Conservation (phyloP, 2,888 invertebrate genomes). For the Drosophila nigricruria region DNA sequence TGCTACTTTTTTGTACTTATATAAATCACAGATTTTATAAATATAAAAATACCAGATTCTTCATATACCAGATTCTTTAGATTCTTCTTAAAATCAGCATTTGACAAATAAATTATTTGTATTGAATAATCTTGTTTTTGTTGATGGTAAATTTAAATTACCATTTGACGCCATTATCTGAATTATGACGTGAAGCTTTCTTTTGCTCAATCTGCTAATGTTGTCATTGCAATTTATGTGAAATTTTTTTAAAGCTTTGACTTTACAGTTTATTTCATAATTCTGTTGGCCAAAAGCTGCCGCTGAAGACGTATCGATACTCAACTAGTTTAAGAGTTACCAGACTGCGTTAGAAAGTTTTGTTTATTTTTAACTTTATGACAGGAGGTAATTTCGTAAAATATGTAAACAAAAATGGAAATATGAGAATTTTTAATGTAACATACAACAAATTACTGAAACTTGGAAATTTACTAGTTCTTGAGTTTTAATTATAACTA, state of each 20-base stretch:
- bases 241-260: conserved; percentile 34
- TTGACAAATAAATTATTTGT: not conserved
- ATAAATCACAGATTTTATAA: conserved; percentile 34
- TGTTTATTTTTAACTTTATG: not conserved
- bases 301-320: conserved; percentile 15
- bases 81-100: conserved; percentile 40
- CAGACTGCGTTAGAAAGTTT: not conserved
- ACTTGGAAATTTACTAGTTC: not conserved
- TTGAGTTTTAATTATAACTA: not conserved
- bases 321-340: not conserved
- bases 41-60: not conserved
- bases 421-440: not conserved
- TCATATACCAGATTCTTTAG: no score
- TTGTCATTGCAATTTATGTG: conserved; percentile 24
- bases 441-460: not conserved
- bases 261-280: conserved; percentile 33
- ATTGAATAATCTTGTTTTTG: not conserved
- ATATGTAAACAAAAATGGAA: not conserved
- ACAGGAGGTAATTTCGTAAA: not conserved
- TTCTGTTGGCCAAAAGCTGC: conserved; percentile 8
- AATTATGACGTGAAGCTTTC: not conserved
- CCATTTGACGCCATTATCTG: conserved; percentile 27
- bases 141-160: conserved; percentile 12
- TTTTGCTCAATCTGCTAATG: conserved; percentile 16
- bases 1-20: not conserved